Evolutionary conservation across 2,797 vertebrate species (phyloP), one percentile per base, ranked within the genome.

Genomic region (Cirrhinus mrigala): DNA sequence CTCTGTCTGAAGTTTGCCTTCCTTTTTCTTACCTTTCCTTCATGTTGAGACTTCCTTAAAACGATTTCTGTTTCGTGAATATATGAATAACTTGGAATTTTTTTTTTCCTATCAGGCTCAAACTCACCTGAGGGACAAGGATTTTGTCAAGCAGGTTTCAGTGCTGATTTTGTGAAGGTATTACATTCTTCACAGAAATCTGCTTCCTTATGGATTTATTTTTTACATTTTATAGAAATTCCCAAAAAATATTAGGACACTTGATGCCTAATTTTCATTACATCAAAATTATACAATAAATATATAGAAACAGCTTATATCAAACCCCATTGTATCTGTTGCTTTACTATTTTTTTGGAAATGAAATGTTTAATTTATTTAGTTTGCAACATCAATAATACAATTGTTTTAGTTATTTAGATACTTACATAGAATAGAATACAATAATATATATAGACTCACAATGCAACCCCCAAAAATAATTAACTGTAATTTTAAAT

Each of bases 111-210:
- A 81, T 1, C 92, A 98, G 97, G 18, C 80, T 95, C 93, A 29
- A 94, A 89, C 3, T 95, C 97, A 29, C 98, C 98, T 52, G 97
- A 98, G 85, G 97, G 97, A 4, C 98, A 99, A 93, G 98, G 98
- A n/a, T 99, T 99, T 95, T 99, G 98, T 92, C 98, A 99, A 94
- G 98, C 98, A 52, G 98, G 98, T 89, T 99, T 99, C 94, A 99
- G 98, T 69, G 96, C 95, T 71, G 97, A 98, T 91, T 97, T 99
- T 87, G 95, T 98, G 27, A 97, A 97, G 96, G 98, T 98, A 92
- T 66, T 54, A 46, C 0, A 18, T 69, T 4, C 58, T 11, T 58
- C 0, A 20, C 20, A 82, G 1, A 60, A 52, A 69, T 79, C 58
- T 71, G 20, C 40, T 37, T 18, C 11, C 3, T 16, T 77, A 1